A percentile compares a stretch with the other conserved stretches of the same genome.
Conservation (phyloP, 2,797 vertebrate species). For the Dromococcyx pavoninus region DNA sequence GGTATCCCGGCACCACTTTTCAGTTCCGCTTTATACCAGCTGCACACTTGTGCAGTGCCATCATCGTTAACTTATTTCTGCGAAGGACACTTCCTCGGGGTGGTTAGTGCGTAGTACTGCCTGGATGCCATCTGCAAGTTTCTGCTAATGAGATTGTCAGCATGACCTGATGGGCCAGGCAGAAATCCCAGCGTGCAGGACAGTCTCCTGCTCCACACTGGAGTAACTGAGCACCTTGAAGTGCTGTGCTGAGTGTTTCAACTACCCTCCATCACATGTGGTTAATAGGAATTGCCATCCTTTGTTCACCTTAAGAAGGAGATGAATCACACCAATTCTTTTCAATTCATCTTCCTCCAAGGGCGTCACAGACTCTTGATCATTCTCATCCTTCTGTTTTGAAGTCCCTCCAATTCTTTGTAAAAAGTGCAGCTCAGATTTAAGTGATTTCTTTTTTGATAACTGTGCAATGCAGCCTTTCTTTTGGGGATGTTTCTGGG, state of each 20-base stretch:
- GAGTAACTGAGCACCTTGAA: not conserved
- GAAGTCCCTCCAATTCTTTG: not conserved
- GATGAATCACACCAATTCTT: not conserved
- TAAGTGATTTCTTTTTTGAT: not conserved
- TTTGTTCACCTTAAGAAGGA: not conserved
- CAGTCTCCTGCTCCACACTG: not conserved
- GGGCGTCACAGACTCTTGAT: not conserved
- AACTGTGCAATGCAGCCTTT: not conserved
- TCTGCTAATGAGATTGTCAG: not conserved
- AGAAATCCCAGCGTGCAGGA: rapidly evolving
- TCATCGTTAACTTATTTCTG: not conserved
- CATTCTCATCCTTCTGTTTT: not conserved
- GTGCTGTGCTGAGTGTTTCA: not conserved
- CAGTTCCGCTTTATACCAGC: not conserved
- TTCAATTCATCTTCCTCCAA: not conserved
- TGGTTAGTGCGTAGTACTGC: not conserved
- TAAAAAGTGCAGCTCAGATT: not conserved
- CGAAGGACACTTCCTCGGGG: not conserved
- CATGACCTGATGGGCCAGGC: not conserved
- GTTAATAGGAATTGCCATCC: not conserved
- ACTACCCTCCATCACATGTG: not conserved
- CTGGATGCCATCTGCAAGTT: not conserved
- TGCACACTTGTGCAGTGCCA: not conserved
- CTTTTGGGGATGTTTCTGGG: not conserved
- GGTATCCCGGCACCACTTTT: not conserved